A percentile compares a stretch with the other conserved stretches of the same genome.
Conservation (phyloP, 2,888 invertebrate genomes). For the Campaea margaritaria region DNA sequence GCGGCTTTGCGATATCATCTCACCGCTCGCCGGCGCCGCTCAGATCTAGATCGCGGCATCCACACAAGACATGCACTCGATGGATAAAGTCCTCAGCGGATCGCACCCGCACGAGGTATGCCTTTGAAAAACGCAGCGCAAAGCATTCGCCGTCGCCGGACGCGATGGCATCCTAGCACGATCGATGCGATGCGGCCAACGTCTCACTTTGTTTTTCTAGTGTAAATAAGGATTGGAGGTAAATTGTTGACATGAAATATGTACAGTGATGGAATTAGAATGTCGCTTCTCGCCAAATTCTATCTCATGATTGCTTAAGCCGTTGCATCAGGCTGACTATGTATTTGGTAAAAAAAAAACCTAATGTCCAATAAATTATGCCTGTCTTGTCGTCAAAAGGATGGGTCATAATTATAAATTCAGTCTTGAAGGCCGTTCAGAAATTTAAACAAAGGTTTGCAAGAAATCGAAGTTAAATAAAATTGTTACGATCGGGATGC, state of each 20-base stretch:
- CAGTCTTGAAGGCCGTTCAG: conserved; percentile 4
- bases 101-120: conserved; percentile 69
- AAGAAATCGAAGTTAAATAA: conserved; percentile 26
- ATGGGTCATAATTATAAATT: conserved; percentile 11
- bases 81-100: conserved; percentile 79
- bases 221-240: conserved; percentile 43
- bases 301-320: neutral
- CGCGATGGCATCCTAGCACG: conserved; percentile 78
- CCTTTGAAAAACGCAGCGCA: conserved; percentile 73
- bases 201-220: conserved; percentile 47
- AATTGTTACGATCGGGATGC: conserved; percentile 32
- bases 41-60: conserved; percentile 80
- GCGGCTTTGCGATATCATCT: conserved; percentile 78
- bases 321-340: conserved; percentile 2
- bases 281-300: conserved; percentile 20
- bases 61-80: conserved; percentile 75
- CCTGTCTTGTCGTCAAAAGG: neutral
- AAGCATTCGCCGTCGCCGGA: conserved; percentile 57
- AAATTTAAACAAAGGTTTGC: conserved; percentile 14
- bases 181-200: conserved; percentile 41
- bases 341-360: neutral
- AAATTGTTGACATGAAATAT: conserved; percentile 23
- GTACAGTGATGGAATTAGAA: conserved; percentile 30
- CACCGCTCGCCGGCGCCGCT: conserved; percentile 69
- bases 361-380: conserved; percentile 11